phyloP scores from a whole-genome alignment of 2,113 vertebrate genomes.

The Mustela lutreola region DNA sequence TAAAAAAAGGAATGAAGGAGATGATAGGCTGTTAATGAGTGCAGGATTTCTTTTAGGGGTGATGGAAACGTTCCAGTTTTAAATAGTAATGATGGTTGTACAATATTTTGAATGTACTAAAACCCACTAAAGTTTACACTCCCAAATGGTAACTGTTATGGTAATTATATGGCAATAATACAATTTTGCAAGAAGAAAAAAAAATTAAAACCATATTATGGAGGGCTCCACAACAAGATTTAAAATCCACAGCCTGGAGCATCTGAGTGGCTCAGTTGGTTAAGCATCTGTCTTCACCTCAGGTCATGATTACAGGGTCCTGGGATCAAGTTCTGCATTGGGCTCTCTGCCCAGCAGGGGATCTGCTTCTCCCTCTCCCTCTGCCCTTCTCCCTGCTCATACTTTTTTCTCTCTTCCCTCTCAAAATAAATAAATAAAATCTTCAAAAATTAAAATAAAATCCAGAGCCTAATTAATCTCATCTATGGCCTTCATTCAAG shows the following conservation, averaged over 20 bases:
- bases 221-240: neutral
- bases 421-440: neutral
- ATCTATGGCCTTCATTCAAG: neutral
- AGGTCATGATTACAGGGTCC: neutral
- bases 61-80: neutral
- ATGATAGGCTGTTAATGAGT: neutral
- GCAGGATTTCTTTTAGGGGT: neutral
- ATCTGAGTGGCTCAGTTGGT: neutral
- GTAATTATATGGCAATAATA: neutral
- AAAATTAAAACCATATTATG: neutral
- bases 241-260: neutral
- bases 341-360: neutral
- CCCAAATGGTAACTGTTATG: neutral
- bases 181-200: neutral
- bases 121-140: neutral
- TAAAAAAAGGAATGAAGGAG: neutral
- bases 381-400: neutral
- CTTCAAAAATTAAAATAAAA: neutral
- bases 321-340: neutral
- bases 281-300: neutral
- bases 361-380: neutral
- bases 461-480: neutral
- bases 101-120: constrained; percentile 1
- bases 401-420: neutral
- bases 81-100: neutral